Percentiles rank a stretch among this genome's conserved stretches.
These are phyloP conservation scores for Zaprionus davidi DNA, from an alignment of 1,140 invertebrate genomes.

Conservation along the genomic window DNA sequence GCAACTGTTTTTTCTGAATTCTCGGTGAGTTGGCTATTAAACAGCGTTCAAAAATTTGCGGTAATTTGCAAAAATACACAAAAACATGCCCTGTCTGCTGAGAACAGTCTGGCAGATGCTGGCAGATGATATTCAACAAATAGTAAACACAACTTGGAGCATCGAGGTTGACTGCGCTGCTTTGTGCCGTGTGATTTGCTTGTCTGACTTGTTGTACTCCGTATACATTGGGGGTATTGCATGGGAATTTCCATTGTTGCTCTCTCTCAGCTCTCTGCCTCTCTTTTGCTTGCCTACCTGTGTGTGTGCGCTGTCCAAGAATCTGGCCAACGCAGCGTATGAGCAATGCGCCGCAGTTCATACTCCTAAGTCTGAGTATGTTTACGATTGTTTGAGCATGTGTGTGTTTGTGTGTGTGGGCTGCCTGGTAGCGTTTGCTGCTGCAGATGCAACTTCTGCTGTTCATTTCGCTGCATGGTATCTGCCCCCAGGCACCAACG, in stretches of 20 bases:
- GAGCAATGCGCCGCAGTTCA: slow-evolving; percentile 69
- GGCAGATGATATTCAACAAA: slow-evolving; percentile 71
- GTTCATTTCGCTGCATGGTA: slow-evolving; percentile 66
- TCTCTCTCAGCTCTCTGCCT: background rate
- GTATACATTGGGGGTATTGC: slow-evolving; percentile 36
- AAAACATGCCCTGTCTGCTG: background rate
- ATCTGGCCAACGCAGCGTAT: slow-evolving; percentile 75
- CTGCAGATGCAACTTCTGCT: slow-evolving; percentile 32
- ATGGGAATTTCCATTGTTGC: slow-evolving; percentile 31
- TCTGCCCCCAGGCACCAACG: slow-evolving; percentile 56
- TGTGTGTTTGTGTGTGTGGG: slow-evolving; percentile 4
- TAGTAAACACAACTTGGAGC: slow-evolving; percentile 50
- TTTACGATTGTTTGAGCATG: background rate
- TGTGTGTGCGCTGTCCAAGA: slow-evolving; percentile 53
- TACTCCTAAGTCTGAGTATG: slow-evolving; percentile 31
- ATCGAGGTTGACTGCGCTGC: slow-evolving; percentile 41
- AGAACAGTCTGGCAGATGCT: slow-evolving; percentile 10
- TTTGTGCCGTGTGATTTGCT: slow-evolving; percentile 73
- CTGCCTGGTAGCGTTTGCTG: slow-evolving; percentile 44
- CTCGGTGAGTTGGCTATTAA: slow-evolving; percentile 15
- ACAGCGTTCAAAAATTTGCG: slow-evolving; percentile 40
- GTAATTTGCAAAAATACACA: slow-evolving; percentile 53
- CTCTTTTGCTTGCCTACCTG: slow-evolving; percentile 21
- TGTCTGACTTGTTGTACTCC: slow-evolving; percentile 60
- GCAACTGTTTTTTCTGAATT: slow-evolving; percentile 31